These are phyloP conservation scores for Saimiri boliviensis DNA, from an alignment of 2,113 vertebrate genomes.

Conservation along the genomic window DNA sequence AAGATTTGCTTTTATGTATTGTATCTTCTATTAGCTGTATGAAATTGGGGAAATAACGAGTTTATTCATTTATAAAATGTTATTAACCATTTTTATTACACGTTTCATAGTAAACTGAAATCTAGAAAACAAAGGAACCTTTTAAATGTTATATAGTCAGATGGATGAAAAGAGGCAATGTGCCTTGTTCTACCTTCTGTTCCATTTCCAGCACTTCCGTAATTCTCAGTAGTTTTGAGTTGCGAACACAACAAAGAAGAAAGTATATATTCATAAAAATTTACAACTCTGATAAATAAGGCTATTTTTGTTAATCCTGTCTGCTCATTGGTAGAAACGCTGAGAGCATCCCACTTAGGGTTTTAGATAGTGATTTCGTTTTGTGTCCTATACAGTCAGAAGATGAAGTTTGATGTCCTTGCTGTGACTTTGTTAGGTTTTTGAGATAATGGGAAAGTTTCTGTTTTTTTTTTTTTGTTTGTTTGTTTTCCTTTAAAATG, in stretches of 20 bases:
- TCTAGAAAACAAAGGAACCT: not conserved
- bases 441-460: slow-evolving; percentile 1
- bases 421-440: not conserved
- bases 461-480: not conserved
- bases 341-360: not conserved
- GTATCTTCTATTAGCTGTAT: not conserved
- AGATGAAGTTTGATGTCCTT: not conserved
- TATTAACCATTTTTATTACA: not conserved
- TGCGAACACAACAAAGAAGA: not conserved
- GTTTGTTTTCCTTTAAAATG: not conserved
- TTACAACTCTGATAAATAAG: not conserved
- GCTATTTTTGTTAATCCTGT: not conserved
- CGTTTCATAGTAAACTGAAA: not conserved
- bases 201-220: not conserved
- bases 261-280: not conserved
- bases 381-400: not conserved
- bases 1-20: not conserved
- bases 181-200: not conserved
- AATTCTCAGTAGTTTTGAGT: not conserved
- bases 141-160: not conserved
- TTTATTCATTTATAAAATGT: not conserved
- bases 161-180: not conserved
- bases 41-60: not conserved
- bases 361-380: not conserved
- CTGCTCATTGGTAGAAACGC: not conserved